Conservation (phyloP, 2,113 vertebrate genomes). For the Osmerus mordax region DNA sequence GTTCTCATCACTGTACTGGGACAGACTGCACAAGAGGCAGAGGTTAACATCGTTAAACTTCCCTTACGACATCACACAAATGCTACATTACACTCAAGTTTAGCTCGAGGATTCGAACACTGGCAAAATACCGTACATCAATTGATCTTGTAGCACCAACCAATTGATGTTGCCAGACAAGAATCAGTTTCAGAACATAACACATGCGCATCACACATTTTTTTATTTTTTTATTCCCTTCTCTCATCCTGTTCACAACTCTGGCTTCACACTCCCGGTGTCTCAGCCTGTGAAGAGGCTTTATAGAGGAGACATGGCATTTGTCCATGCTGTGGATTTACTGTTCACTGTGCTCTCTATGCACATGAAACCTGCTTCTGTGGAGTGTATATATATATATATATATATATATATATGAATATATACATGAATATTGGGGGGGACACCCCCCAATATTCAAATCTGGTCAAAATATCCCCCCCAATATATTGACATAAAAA, state of each 20-base stretch:
- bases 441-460: too few relatives aligned
- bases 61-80: not conserved
- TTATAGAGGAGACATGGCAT: slow-evolving; percentile 26
- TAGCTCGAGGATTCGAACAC: not conserved
- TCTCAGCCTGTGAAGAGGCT: slow-evolving; percentile 43
- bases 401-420: too few relatives aligned
- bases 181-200: slow-evolving; percentile 5
- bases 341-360: too few relatives aligned
- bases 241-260: slow-evolving; percentile 45
- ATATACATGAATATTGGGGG: too few relatives aligned
- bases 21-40: slow-evolving; percentile 73
- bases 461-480: too few relatives aligned
- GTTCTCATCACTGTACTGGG: slow-evolving; percentile 98
- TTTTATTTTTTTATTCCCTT: not conserved
- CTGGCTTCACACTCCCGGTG: slow-evolving; percentile 20
- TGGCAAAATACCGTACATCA: not conserved
- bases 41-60: not conserved
- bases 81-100: not conserved
- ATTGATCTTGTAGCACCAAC: too few relatives aligned
- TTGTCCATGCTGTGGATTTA: too few relatives aligned
- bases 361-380: too few relatives aligned
- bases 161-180: too few relatives aligned
- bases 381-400: not conserved
- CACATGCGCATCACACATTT: slow-evolving; percentile 47
- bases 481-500: too few relatives aligned